A percentile compares a stretch with the other conserved stretches of the same genome.
Evolutionary conservation across 1,140 invertebrate genomes (phyloP).

Genomic region (Antheraea pernyi): DNA sequence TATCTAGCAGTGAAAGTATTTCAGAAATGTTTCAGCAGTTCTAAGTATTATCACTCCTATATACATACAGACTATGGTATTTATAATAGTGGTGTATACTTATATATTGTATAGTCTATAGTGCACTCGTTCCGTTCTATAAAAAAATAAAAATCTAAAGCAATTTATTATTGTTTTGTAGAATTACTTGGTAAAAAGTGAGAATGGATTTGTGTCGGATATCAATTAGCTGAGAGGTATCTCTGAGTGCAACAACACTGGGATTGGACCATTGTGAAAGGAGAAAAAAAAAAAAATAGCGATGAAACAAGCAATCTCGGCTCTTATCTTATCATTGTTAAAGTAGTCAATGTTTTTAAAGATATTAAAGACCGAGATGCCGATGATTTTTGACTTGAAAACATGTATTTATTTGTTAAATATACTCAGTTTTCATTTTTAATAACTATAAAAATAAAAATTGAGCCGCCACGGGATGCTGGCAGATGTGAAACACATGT

Average conservation of each 20-base stretch:
- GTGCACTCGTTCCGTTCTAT: neutral
- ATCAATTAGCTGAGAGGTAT: slow-evolving; percentile 1
- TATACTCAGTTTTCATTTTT: too few species aligned
- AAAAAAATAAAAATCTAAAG: neutral
- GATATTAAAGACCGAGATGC: neutral
- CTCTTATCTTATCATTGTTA: neutral
- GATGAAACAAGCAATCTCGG: neutral
- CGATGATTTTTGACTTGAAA: too few species aligned
- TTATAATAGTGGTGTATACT: too few species aligned
- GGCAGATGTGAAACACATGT: too few species aligned
- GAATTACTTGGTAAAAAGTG: neutral
- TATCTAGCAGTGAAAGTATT: too few species aligned
- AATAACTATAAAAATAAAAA: too few species aligned
- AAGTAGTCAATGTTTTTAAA: neutral
- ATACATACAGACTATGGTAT: too few species aligned
- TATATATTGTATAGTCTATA: too few species aligned
- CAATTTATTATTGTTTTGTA: neutral
- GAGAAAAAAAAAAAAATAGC: neutral
- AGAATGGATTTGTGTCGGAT: neutral
- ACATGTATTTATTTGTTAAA: too few species aligned
- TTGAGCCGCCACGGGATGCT: too few species aligned
- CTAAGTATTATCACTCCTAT: too few species aligned
- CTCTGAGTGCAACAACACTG: neutral
- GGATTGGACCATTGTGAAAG: neutral
- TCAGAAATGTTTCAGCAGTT: too few species aligned